These are phyloP conservation scores for Macropodus opercularis DNA, from an alignment of 2,797 vertebrate genomes.

Conservation along the genomic window DNA sequence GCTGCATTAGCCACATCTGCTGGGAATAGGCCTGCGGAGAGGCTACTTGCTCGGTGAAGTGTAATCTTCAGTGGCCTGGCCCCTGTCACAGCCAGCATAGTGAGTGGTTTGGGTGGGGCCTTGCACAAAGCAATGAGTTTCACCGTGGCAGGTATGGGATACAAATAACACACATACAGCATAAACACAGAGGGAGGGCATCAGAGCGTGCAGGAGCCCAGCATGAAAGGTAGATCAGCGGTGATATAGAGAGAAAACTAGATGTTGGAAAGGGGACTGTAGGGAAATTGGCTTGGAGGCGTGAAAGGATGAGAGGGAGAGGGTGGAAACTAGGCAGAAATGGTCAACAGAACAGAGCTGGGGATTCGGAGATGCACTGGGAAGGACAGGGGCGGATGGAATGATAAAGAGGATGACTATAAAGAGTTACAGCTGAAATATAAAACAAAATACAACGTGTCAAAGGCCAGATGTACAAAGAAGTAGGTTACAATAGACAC, in stretches of 20 bases:
- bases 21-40: conserved; percentile 65
- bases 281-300: conserved; percentile 73
- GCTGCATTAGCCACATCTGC: conserved; percentile 68
- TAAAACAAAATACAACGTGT: conserved; percentile 41
- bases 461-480: conserved; percentile 26
- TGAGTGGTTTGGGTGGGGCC: conserved; percentile 71
- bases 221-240: conserved; percentile 74
- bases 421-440: conserved; percentile 40
- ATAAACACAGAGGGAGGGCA: conserved; percentile 74
- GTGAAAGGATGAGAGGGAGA: conserved; percentile 61
- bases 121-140: conserved; percentile 65
- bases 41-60: conserved; percentile 72
- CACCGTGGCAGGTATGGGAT: conserved; percentile 70
- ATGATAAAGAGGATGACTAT: conserved; percentile 54
- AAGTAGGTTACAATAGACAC: conserved; percentile 19
- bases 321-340: conserved; percentile 61
- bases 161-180: conserved; percentile 78
- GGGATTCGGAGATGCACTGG: conserved; percentile 52
- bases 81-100: conserved; percentile 63
- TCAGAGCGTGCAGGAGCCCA: conserved; percentile 68
- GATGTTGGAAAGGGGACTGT: conserved; percentile 70
- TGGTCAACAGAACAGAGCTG: conserved; percentile 66
- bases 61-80: conserved; percentile 69
- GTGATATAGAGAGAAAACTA: conserved; percentile 75
- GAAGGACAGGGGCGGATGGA: conserved; percentile 49